These are phyloP conservation scores for Beroe ovata DNA, from an alignment of 37 sponge, comb jelly and placozoan species.

Conservation along the genomic window DNA sequence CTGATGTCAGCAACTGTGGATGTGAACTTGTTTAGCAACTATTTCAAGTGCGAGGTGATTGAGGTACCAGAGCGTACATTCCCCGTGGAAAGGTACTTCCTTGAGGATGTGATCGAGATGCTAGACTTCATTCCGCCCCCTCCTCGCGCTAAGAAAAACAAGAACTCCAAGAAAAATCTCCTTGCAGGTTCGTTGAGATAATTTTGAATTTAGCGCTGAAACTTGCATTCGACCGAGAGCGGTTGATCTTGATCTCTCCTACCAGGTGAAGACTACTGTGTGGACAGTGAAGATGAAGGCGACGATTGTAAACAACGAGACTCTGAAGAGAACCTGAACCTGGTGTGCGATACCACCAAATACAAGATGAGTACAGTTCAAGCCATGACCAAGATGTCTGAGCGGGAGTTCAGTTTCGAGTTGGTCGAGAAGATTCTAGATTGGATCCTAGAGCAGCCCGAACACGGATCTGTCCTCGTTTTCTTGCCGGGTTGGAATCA, in stretches of 20 bases:
- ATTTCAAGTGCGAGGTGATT: conserved; percentile 76
- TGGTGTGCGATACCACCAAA: conserved; percentile 68
- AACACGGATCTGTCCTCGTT: conserved; percentile 75
- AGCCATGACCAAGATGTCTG: conserved; percentile 69
- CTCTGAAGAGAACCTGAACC: conserved; percentile 72
- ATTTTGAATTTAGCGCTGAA: no score
- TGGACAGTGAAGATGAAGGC: conserved; percentile 33
- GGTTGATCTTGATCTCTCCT: background rate
- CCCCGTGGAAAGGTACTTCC: conserved; percentile 74
- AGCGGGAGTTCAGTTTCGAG: conserved; percentile 68
- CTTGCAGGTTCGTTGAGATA: no score
- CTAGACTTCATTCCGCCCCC: conserved; percentile 71
- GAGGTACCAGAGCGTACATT: conserved; percentile 73
- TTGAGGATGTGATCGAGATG: conserved; percentile 80
- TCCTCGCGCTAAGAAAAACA: conserved; percentile 70
- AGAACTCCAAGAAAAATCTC: conserved; percentile 66
- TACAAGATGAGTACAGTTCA: conserved; percentile 51
- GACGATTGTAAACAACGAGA: conserved; percentile 53
- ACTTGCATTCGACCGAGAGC: no score
- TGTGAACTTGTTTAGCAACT: conserved; percentile 72
- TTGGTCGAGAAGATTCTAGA: conserved; percentile 69
- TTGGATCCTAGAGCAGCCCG: conserved; percentile 70
- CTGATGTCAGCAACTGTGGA: conserved; percentile 88
- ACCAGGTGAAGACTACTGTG: conserved; percentile 52
- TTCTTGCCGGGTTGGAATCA: conserved; percentile 84